Evolutionary conservation across 2,113 vertebrate species (phyloP).

Genomic region (Numenius arquata): DNA sequence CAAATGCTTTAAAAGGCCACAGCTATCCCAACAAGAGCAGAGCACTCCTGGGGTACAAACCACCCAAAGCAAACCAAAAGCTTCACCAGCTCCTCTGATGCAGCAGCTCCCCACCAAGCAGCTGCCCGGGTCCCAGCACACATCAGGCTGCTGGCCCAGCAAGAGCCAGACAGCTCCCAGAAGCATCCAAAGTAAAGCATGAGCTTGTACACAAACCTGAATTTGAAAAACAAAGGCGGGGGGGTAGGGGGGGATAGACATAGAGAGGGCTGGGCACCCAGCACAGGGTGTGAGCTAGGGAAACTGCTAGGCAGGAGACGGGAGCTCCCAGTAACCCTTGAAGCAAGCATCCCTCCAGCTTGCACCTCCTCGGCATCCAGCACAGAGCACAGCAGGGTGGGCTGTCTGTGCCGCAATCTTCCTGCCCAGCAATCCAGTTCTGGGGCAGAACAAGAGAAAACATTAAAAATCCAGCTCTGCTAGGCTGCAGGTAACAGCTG

Average conservation of each 20-base stretch:
- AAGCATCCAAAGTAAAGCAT: not conserved
- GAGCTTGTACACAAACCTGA: not conserved
- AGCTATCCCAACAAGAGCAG: not conserved
- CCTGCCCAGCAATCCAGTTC: rapidly evolving
- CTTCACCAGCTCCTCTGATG: not conserved
- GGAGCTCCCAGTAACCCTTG: not conserved
- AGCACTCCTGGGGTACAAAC: not conserved
- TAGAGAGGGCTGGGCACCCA: not conserved
- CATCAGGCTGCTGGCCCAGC: not conserved
- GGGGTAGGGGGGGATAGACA: too few species aligned
- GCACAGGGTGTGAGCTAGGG: not conserved
- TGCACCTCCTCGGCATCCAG: not conserved
- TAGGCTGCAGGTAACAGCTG: not conserved
- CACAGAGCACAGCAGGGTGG: rapidly evolving
- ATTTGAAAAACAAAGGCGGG: not conserved
- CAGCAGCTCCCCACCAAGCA: not conserved
- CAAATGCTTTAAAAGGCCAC: not conserved
- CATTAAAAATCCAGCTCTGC: not conserved
- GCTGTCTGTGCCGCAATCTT: not conserved
- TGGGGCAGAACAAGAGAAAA: not conserved
- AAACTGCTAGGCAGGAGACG: not conserved
- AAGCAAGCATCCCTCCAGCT: not conserved
- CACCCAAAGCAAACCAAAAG: not conserved
- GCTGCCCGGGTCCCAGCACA: not conserved
- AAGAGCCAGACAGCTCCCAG: not conserved